Conservation (phyloP, 2,888 invertebrate genomes). For the Xylocampa areola region DNA sequence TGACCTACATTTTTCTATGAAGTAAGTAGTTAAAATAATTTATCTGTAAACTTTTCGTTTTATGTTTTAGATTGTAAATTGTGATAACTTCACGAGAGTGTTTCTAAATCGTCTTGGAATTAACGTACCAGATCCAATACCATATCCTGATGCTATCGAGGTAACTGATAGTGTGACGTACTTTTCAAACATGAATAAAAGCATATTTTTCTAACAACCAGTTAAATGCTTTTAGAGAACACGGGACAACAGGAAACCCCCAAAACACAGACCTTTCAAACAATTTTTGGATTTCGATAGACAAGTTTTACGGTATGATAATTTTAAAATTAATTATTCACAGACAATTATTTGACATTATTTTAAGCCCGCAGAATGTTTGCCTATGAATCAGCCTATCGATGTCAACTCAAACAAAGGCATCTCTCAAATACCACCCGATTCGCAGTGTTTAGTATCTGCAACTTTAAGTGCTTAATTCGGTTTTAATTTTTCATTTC, state of each 20-base stretch:
- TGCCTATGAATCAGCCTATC: too few relatives aligned
- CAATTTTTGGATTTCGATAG: conserved; percentile 96
- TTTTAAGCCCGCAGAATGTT: too few relatives aligned
- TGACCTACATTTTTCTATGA: too few relatives aligned
- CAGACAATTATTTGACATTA: too few relatives aligned
- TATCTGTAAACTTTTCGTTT: background rate
- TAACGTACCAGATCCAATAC: conserved; percentile 92
- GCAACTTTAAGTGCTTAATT: too few relatives aligned
- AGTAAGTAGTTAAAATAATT: too few relatives aligned
- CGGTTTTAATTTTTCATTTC: too few relatives aligned
- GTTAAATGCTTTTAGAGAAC: conserved; percentile 74
- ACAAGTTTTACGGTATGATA: conserved; percentile 87
- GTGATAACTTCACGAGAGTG: conserved; percentile 96
- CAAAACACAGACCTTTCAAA: conserved; percentile 91
- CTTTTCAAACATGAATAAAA: too few relatives aligned
- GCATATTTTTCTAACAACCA: background rate
- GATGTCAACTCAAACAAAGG: too few relatives aligned
- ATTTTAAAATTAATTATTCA: background rate
- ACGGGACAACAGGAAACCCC: conserved; percentile 65
- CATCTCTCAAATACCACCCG: too few relatives aligned
- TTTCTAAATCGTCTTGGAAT: conserved; percentile 96
- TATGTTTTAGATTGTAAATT: conserved; percentile 92
- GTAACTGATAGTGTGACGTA: conserved; percentile 56
- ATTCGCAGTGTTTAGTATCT: too few relatives aligned
- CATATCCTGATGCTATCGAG: conserved; percentile 81